Evolutionary conservation across 2,797 vertebrate species (phyloP).

Genomic region (Rhynchonycteris naso): DNA sequence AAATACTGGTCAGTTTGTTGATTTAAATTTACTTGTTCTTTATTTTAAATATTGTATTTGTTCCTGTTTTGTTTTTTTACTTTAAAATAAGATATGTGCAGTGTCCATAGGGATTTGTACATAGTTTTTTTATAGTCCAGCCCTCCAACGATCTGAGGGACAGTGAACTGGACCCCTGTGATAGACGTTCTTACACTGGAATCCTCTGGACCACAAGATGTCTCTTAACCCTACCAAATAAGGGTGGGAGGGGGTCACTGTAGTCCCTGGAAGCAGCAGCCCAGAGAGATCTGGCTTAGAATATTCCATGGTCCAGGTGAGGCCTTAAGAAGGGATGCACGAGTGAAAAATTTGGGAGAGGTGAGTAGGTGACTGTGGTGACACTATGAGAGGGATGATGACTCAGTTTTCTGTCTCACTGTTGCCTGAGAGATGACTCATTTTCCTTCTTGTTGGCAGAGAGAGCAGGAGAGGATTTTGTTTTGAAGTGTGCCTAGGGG

Average conservation of each 20-base stretch:
- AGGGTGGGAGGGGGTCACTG: background rate
- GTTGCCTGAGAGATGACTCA: background rate
- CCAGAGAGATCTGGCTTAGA: background rate
- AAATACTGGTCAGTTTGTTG: too few relatives aligned
- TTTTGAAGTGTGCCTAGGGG: background rate
- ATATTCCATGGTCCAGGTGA: background rate
- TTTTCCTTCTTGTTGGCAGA: background rate
- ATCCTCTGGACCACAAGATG: background rate
- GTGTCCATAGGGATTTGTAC: too few relatives aligned
- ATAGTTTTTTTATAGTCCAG: too few relatives aligned
- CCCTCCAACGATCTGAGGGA: too few relatives aligned
- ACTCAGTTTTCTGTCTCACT: background rate
- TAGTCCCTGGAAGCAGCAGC: background rate
- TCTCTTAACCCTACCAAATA: background rate
- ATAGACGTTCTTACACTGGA: background rate
- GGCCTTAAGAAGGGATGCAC: background rate
- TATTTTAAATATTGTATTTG: too few relatives aligned
- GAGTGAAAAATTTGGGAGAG: background rate
- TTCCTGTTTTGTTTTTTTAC: too few relatives aligned
- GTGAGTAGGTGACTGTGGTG: background rate
- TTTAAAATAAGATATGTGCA: too few relatives aligned
- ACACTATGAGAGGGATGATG: background rate
- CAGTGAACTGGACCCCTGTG: too few relatives aligned
- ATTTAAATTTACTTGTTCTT: too few relatives aligned
- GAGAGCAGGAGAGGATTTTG: background rate